These are phyloP conservation scores for Sympetrum striolatum DNA, from an alignment of 2,888 invertebrate genomes.

Conservation along the genomic window DNA sequence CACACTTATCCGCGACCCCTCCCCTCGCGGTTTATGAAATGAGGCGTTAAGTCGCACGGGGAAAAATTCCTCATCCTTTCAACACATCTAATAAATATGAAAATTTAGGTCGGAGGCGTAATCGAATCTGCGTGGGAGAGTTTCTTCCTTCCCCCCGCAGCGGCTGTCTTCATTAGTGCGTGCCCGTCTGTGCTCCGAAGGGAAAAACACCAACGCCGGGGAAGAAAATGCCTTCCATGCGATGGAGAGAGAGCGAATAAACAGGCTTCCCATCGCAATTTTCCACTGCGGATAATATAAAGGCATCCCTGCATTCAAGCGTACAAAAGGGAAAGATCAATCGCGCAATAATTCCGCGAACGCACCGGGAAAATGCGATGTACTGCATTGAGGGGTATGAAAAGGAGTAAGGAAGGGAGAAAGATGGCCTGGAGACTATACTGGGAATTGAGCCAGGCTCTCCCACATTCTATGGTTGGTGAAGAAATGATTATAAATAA, in stretches of 20 bases:
- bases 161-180: background rate
- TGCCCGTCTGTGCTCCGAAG: background rate
- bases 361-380: background rate
- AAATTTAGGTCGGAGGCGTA: background rate
- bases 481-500: no score
- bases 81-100: background rate
- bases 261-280: background rate
- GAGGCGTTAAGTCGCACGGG: background rate
- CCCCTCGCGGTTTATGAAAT: no score
- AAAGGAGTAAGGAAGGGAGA: no score
- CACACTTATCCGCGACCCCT: no score
- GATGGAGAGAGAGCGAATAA: background rate
- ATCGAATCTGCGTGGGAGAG: background rate
- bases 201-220: background rate
- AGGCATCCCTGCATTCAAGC: background rate
- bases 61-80: background rate
- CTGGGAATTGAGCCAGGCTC: no score
- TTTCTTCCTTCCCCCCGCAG: background rate
- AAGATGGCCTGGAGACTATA: no score
- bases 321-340: background rate
- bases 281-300: background rate
- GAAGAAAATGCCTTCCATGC: background rate
- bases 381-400: no score
- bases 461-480: no score
- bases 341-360: background rate